Conservation (phyloP, 2,113 vertebrate genomes). For the Cairina moschata region DNA sequence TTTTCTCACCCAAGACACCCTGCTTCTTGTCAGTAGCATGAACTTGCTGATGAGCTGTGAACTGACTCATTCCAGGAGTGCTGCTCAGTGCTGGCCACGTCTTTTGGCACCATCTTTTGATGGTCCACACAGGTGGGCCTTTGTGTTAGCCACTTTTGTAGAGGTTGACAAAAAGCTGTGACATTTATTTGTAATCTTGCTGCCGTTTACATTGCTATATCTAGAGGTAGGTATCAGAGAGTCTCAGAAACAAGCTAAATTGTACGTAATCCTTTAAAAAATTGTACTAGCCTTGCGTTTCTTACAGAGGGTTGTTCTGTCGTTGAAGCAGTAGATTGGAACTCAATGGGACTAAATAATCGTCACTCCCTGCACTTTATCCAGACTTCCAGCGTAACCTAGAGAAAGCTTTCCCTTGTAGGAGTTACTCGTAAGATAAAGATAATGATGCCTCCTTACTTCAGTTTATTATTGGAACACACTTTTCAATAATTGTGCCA, state of each 20-base stretch:
- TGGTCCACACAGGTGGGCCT: neutral
- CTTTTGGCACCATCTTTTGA: neutral
- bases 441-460: neutral
- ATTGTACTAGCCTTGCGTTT: neutral
- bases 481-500: neutral
- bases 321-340: neutral
- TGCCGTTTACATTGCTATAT: neutral
- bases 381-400: neutral
- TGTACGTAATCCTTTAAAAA: neutral
- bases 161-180: neutral
- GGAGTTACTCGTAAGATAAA: neutral
- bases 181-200: neutral
- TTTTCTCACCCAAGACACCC: neutral
- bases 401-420: neutral
- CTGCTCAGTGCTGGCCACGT: neutral
- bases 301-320: neutral
- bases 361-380: neutral
- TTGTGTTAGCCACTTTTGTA: neutral
- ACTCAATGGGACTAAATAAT: neutral
- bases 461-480: neutral
- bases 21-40: neutral
- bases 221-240: neutral
- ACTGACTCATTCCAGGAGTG: neutral
- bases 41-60: neutral
- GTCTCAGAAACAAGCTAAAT: neutral